Conservation (phyloP, 2,888 invertebrate genomes). For the Callinectes sapidus region DNA sequence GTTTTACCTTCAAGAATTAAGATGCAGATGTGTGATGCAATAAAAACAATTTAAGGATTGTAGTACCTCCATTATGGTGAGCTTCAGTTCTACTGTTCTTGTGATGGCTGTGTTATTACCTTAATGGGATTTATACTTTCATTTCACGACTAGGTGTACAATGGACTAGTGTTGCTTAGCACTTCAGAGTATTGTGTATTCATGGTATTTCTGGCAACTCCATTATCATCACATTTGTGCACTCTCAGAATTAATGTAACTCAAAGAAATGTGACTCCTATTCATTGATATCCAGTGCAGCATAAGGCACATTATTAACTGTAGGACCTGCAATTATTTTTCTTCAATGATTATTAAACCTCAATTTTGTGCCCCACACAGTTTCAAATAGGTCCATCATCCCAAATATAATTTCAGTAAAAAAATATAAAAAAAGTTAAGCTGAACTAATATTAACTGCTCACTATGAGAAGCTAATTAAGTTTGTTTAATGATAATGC, state of each 20-base stretch:
- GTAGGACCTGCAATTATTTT: conserved; percentile 40
- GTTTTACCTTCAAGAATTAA: not conserved
- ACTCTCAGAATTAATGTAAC: conserved; percentile 35
- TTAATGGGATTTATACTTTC: conserved; percentile 4
- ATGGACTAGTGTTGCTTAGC: conserved; percentile 51
- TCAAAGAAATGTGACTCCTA: conserved; percentile 27
- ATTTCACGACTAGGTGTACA: conserved; percentile 49
- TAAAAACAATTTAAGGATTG: not conserved
- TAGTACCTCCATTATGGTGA: not conserved
- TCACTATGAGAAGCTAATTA: not conserved
- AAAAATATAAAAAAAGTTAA: conserved; percentile 20
- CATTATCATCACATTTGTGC: conserved; percentile 17
- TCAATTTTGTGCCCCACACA: conserved; percentile 48
- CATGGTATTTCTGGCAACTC: conserved; percentile 7
- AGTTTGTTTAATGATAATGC: conserved; percentile 46
- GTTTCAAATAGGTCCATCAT: not conserved
- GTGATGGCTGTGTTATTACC: conserved; percentile 7
- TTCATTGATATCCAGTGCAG: conserved; percentile 59
- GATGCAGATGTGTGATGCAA: not conserved
- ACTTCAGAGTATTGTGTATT: conserved; percentile 21
- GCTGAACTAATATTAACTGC: not conserved
- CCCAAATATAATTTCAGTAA: conserved; percentile 30
- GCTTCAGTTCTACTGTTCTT: not conserved
- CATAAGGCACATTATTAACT: conserved; percentile 64
- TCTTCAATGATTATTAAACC: conserved; percentile 39